Evolutionary conservation across 2,888 invertebrate genomes (phyloP), one percentile per base, ranked within the genome.

Genomic region (Monochamus alternatus): DNA sequence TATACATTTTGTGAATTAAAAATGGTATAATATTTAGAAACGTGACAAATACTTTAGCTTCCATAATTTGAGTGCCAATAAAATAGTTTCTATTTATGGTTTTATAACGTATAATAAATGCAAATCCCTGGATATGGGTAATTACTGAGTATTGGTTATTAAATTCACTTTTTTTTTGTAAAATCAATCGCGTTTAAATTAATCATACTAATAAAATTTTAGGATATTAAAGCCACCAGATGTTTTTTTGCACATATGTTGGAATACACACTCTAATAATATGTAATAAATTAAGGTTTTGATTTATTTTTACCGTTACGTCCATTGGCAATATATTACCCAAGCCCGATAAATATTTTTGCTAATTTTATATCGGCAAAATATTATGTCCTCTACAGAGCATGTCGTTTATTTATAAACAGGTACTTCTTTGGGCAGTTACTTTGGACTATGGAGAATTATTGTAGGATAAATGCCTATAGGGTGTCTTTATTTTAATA

Each of bases 271-370:
- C 43, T 51, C 69, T 44, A 69, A 60, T 69, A 69, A 69, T 69
- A 68, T 43, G 44, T 68, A 58, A 68, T 68, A 68, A 68, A 68
- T 68, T 68, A 68, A 14, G 44, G n/a, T 22, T 31, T n/a, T 60
- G 60, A 69, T 69, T 69, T 69, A 62, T 60, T 69, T 60, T 69
- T 60, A 59, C 69, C 47, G 69, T 60, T 60, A 62, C 3, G 30
- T 59, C 60, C 69, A 60, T 47, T 38, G 12, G 47, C 47, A 69
- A 60, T 60, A 69, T 32, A 69, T 69, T 44, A 62, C 22, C 47
- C 47, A 30, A 10, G 47, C 69, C 59, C 60, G 47, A n/a, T 69
- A 60, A 62, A 59, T 31, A 51, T 47, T 31, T 69, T 69, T 60
- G 60, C 60, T 62, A 59, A 59, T 55, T 55, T 55, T 59, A 52